Base-by-base conservation (phyloP, 2,888 invertebrate genomes). In the Drepanosiphum platanoidis region DNA sequence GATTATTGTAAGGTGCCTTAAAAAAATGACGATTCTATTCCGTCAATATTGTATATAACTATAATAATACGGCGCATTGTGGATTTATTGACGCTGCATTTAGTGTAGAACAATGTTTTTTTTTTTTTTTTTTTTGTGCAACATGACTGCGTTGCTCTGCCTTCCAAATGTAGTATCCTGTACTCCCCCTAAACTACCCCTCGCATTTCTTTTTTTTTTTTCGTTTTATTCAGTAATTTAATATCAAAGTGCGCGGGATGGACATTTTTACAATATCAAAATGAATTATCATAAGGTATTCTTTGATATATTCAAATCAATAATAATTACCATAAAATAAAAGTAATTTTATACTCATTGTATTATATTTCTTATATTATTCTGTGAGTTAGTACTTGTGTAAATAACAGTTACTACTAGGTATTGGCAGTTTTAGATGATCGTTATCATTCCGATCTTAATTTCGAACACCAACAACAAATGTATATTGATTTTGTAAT, bases 1-100 rank as follows among this genome's bases (percentile, higher is more conserved):
- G n/a, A n/a, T n/a, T n/a, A 61, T 71, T 81, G 39, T 72, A 72
- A 61, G 71, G 71, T 82, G 81, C 81, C 81, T 82, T 82, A 82
- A 58, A 39, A 71, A 61, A n/a, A n/a, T n/a, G n/a, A 22, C 8
- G 5, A 39, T 61, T 52, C 11, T 36, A 13, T 81, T 58, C 71
- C 0, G 1, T 58, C 36, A 30, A 71, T 1, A 71, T 52, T 71
- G 5, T 30, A n/a, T n/a, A n/a, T n/a, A n/a, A n/a, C n/a, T n/a
- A n/a, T n/a, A n/a, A n/a, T n/a, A n/a, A n/a, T n/a, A n/a, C n/a
- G n/a, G n/a, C n/a, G n/a, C n/a, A 34, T 2, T 80, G 11, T 80
- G 52, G 52, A 18, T 1, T 42, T 52, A 66, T 68, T 46, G 8
- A 68, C 5, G 22, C 74, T n/a, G n/a, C n/a, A n/a, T n/a, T 42